A percentile compares a stretch with the other conserved stretches of the same genome.
Conservation (phyloP, 1,140 invertebrate species). For the Aporrectodea caliginosa region DNA sequence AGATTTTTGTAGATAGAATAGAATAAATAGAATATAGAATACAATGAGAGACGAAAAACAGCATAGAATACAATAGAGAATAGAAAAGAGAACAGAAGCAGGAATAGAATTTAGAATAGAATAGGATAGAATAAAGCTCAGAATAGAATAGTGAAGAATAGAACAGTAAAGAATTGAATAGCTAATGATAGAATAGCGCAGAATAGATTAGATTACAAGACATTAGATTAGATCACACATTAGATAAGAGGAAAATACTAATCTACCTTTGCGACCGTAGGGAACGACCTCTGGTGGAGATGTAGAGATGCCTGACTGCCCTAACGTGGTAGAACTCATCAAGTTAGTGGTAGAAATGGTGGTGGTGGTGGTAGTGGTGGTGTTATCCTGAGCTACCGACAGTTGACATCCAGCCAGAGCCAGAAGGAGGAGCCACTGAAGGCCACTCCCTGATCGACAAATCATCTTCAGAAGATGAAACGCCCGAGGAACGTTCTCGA, state of each 20-base stretch:
- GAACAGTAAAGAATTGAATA: not conserved
- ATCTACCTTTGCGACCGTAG: not conserved
- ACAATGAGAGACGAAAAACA: too few relatives aligned
- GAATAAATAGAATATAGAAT: too few relatives aligned
- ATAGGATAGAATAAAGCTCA: not conserved
- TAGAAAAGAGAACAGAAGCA: too few relatives aligned
- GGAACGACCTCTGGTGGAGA: not conserved
- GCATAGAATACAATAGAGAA: too few relatives aligned
- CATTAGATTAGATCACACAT: not conserved
- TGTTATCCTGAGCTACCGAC: not conserved
- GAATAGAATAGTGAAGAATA: not conserved
- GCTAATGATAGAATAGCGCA: too few relatives aligned
- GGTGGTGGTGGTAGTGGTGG: not conserved
- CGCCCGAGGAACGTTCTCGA: not conserved
- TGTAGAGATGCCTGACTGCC: not conserved
- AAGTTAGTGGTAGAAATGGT: not conserved
- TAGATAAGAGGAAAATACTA: not conserved
- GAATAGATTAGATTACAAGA: not conserved
- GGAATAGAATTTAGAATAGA: not conserved
- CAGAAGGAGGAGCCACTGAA: not conserved
- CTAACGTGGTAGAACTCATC: not conserved
- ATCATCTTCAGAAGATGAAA: too few relatives aligned
- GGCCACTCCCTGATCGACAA: not conserved
- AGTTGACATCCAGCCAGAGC: not conserved
- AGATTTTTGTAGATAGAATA: too few relatives aligned